Base-by-base conservation (phyloP, 2,888 invertebrate species). In the Linnaemya vulpina region DNA sequence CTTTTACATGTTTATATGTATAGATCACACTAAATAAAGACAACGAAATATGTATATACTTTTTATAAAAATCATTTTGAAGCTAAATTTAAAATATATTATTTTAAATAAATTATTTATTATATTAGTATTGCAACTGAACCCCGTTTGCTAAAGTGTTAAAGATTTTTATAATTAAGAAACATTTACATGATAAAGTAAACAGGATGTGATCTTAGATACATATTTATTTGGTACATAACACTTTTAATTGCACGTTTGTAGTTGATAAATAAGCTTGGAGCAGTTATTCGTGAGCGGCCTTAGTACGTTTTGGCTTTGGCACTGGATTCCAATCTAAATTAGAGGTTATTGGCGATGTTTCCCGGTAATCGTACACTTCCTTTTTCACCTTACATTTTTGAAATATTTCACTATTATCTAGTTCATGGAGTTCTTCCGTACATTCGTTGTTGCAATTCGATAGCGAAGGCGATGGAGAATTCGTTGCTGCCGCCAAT, bases 281-380 rank as follows among this genome's bases (percentile, higher is more conserved):
- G 63, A 55, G 73, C 65, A 46, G 20, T 78, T 75, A 82, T 46
- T 85, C 85, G n/a, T 85, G 40, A 15, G 55, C 74, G n/a, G 85
- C 63, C 51, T 90, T 91, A 62, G 90, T 90, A 82, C 92, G 89
- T 86, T 92, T 91, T 71, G 92, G 92, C 78, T 92, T 92, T 40
- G 92, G 92, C 67, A 92, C 86, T 51, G 92, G 92, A 89, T 92
- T 92, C 92, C 92, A 92, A 88, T 92, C 92, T 62, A 92, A 88
- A 88, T 91, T 92, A 40, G 91, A 91, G 11, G 91, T 85, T 25
- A 91, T 92, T 8, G 92, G 92, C n/a, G 92, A 92, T 15, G 91
- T 89, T 86, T 92, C 92, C 53, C 92, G 87, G 67, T 89, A 89
- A 40, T 89, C 88, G 51, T 89, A 84, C 13, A 89, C 88, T 63